Evolutionary conservation across 2,888 invertebrate species (phyloP), one percentile per base, ranked within the genome.

Genomic region (Euproctis similis): DNA sequence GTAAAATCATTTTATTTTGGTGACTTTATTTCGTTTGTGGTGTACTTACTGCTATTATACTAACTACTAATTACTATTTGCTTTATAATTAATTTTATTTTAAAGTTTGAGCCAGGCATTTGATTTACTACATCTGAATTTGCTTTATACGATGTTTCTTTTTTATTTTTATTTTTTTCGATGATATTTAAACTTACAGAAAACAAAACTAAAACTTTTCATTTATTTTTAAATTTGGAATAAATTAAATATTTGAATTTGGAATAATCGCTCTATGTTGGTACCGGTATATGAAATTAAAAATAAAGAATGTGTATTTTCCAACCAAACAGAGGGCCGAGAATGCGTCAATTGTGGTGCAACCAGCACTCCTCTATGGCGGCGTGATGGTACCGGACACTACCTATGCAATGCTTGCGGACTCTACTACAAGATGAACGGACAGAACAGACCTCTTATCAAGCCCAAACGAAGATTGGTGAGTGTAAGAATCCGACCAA

Each of bases 381-480:
- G 97, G 69, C 89, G 99, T 59, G 98, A 99, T 82, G 97, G 98
- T 49, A 97, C 97, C 51, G 98, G 98, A 24, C 96, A 95, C 80
- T 98, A 98, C 87, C 90, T 93, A 62, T 98, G 98, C 90, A 98
- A 98, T 87, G 99, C 99, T 53, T 99, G 99, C 85, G 99, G 98
- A 58, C 91, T 99, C 57, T 99, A 99, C 88, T 97, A 98, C 89
- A 98, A 98, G 89, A 98, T 98, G 97, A 99, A 99, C 85, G 98
- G 98, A 62, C 96, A 97, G 81, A 98, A 97, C 85, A 88, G 98
- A 80, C 98, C 98, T 36, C 91, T 99, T 69, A 97, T 98, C 87
- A 98, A 98, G 90, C 98, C 98, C 70, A 98, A 98, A 88, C 92
- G 98, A 90, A 93, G 98, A 91, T 93, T 98, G 94, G 98, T 98